Evolutionary conservation across 2,888 invertebrate genomes (phyloP).

Genomic region (Leptopilina myrica): DNA sequence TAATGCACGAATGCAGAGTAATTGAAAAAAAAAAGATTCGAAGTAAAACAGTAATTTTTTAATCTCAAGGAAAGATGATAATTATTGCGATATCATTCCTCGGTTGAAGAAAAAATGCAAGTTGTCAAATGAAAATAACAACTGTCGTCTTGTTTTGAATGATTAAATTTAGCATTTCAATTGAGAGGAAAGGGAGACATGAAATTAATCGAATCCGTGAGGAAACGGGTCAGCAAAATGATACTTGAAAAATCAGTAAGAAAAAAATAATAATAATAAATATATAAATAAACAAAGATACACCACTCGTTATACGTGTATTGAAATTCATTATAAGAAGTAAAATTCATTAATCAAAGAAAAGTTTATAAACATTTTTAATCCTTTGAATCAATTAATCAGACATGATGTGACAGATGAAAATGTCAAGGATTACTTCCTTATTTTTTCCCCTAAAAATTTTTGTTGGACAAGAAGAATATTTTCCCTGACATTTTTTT

Average conservation of each 20-base stretch:
- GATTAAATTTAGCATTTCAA: slow-evolving; percentile 7
- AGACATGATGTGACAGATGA: background rate
- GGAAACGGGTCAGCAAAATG: background rate
- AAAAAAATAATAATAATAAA: background rate
- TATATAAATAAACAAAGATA: background rate
- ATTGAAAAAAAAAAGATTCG: background rate
- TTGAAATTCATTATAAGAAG: background rate
- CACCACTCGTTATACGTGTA: background rate
- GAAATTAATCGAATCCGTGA: slow-evolving; percentile 24
- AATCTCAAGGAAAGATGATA: background rate
- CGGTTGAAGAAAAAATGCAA: background rate
- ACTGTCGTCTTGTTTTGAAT: slow-evolving; percentile 24
- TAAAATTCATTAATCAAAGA: slow-evolving; percentile 10
- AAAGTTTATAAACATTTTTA: background rate
- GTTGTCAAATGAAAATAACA: background rate
- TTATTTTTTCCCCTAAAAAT: background rate
- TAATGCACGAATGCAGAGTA: background rate
- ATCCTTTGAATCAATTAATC: background rate
- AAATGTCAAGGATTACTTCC: background rate
- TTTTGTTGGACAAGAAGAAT: background rate
- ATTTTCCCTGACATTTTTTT: too few species aligned
- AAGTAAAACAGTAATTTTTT: background rate
- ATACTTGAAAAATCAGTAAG: slow-evolving; percentile 12
- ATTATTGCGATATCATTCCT: background rate
- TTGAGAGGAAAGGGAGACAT: slow-evolving; percentile 5